phyloP scores from a whole-genome alignment of 2,888 invertebrate genomes.

The Theodoxus fluviatilis region DNA sequence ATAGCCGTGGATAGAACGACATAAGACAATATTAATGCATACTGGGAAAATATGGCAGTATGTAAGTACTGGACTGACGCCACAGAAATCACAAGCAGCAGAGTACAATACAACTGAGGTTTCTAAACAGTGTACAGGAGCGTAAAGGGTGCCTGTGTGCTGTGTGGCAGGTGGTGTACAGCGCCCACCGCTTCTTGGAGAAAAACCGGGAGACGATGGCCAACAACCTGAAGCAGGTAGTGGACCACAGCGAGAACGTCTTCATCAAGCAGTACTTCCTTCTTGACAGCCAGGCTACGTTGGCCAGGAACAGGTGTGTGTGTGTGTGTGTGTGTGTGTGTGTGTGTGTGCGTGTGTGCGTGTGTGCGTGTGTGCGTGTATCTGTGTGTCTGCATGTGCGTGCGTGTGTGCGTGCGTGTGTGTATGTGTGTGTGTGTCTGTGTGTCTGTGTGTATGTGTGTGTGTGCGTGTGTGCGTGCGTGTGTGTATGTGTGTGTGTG shows the following conservation, averaged over 20 bases:
- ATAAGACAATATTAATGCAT: too few species aligned
- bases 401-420: constrained; percentile 3
- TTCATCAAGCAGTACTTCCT: constrained; percentile 40
- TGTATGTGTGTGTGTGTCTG: constrained; percentile 10
- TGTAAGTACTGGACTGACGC: too few species aligned
- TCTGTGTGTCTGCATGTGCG: background rate
- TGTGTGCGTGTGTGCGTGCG: background rate
- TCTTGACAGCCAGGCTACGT: constrained; percentile 28
- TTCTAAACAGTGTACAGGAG: too few species aligned
- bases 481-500: background rate
- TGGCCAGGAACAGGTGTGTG: constrained; percentile 31
- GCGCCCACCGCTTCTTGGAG: constrained; percentile 42
- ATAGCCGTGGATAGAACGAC: too few species aligned
- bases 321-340: background rate
- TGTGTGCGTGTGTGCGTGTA: background rate
- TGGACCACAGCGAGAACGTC: constrained; percentile 37
- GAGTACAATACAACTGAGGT: too few species aligned
- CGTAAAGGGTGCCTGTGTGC: too few species aligned
- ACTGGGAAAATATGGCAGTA: too few species aligned
- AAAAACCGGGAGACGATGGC: constrained; percentile 48
- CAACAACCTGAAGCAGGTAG: constrained; percentile 33
- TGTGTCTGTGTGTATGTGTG: background rate
- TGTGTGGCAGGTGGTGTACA: constrained; percentile 49
- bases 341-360: constrained; percentile 2
- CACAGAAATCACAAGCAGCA: too few species aligned